These are phyloP conservation scores for Litocranius walleri DNA, from an alignment of 2,113 vertebrate species.

Conservation along the genomic window DNA sequence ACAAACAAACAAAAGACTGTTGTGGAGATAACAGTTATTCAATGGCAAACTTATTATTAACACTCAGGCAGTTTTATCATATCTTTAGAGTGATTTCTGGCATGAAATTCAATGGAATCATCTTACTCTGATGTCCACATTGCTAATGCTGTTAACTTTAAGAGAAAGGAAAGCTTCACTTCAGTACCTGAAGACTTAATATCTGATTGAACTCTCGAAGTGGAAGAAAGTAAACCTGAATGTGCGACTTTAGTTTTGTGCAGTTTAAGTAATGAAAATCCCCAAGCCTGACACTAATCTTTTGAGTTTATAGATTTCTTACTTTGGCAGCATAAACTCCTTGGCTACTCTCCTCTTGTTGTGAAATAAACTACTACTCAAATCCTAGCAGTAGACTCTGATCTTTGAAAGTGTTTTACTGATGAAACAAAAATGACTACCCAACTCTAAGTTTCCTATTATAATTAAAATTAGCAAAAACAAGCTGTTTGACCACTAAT, in stretches of 20 bases:
- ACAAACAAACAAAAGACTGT: neutral
- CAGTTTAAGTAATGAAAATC: conserved; percentile 34
- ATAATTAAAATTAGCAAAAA: neutral
- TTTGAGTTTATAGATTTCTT: conserved; percentile 35
- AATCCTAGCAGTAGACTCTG: neutral
- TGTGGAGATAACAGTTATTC: neutral
- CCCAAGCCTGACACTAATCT: neutral
- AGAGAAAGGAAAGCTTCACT: neutral
- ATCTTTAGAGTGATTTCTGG: neutral
- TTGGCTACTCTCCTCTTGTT: neutral
- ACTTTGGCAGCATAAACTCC: neutral
- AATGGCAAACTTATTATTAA: neutral
- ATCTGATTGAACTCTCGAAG: conserved; percentile 8
- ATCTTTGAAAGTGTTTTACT: neutral
- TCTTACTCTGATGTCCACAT: neutral
- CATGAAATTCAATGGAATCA: neutral
- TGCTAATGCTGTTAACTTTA: conserved; percentile 35
- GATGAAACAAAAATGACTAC: neutral
- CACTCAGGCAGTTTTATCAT: neutral
- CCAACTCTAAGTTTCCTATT: neutral
- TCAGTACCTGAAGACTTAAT: neutral
- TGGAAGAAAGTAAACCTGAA: neutral
- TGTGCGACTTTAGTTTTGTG: neutral
- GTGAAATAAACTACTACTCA: conserved; percentile 3
- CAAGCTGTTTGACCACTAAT: neutral